These are phyloP conservation scores for Centropus bengalensis DNA, from an alignment of 2,113 vertebrate genomes.

Conservation along the genomic window DNA sequence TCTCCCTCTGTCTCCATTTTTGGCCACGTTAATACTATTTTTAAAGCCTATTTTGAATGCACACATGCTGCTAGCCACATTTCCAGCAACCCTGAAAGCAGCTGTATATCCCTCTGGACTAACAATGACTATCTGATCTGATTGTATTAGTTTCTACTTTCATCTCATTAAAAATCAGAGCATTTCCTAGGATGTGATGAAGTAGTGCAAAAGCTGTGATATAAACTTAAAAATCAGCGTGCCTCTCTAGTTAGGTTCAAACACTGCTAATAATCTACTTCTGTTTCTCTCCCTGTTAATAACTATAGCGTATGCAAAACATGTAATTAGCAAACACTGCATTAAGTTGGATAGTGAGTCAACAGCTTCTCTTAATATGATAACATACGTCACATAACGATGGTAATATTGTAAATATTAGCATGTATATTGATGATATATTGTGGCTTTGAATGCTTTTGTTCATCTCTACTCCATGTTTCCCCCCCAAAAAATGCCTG, in stretches of 20 bases:
- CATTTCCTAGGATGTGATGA: not conserved
- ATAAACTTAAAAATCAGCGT: not conserved
- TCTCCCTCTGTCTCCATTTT: not conserved
- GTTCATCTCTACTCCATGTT: not conserved
- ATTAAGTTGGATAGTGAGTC: not conserved
- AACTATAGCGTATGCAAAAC: not conserved
- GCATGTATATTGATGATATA: not conserved
- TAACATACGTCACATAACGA: accelerated
- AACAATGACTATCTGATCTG: not conserved
- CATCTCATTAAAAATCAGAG: not conserved
- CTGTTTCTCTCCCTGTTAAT: not conserved
- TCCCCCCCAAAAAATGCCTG: not conserved
- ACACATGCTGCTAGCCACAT: not conserved
- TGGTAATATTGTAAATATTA: not conserved
- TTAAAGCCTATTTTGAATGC: not conserved
- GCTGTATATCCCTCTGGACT: not conserved
- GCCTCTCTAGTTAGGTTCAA: not conserved
- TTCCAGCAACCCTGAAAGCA: not conserved
- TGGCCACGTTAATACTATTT: not conserved
- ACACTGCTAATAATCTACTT: not conserved
- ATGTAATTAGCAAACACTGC: not conserved
- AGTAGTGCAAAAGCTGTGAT: not conserved
- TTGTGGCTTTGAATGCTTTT: not conserved
- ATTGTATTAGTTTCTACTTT: not conserved
- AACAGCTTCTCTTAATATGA: not conserved